phyloP scores from a whole-genome alignment of 2,797 vertebrate genomes.

The Columba guinea region DNA sequence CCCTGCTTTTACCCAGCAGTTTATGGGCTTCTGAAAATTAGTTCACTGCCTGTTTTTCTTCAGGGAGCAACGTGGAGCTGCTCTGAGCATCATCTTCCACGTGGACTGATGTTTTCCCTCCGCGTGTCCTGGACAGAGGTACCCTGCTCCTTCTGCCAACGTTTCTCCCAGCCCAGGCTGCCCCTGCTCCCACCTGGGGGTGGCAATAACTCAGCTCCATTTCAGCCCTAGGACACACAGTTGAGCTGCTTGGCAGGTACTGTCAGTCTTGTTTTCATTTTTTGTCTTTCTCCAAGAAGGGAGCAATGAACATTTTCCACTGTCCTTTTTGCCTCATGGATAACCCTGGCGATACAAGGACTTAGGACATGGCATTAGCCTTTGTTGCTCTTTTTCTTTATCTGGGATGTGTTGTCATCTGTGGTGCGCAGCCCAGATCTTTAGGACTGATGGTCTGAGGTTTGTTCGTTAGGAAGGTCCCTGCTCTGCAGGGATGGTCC shows the following conservation, averaged over 20 bases:
- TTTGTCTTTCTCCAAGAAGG: accelerated
- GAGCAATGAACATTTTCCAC: neutral
- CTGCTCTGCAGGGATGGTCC: no score
- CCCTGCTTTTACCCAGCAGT: neutral
- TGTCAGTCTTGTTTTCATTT: neutral
- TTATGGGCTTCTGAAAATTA: neutral
- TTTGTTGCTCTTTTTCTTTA: neutral
- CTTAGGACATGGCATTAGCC: neutral
- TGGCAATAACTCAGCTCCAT: neutral
- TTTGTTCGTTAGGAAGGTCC: accelerated
- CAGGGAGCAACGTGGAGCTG: neutral
- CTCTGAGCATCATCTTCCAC: neutral
- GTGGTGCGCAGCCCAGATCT: neutral
- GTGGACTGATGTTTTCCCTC: neutral
- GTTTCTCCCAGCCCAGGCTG: neutral
- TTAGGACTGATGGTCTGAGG: neutral
- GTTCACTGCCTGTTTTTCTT: neutral
- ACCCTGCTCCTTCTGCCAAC: neutral
- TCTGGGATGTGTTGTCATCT: neutral
- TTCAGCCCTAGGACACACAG: accelerated
- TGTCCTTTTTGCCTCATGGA: neutral
- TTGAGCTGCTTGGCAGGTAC: neutral
- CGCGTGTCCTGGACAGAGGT: neutral
- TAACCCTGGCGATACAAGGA: neutral
- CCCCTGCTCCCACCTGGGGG: accelerated